Evolutionary conservation across 1,140 invertebrate genomes (phyloP).

Genomic region (Cydia strobilella): DNA sequence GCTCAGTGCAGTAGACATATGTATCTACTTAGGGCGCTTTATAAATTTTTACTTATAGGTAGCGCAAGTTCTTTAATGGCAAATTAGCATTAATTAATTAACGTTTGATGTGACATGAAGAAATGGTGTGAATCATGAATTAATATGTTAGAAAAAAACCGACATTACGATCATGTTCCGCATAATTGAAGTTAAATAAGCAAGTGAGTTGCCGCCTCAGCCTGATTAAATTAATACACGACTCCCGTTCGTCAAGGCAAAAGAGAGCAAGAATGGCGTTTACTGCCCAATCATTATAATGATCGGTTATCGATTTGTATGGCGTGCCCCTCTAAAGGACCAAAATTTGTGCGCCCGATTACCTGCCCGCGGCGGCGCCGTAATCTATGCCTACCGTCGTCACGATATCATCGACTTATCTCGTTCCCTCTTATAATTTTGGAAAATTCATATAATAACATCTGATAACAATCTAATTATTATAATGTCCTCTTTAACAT

Average conservation of each 20-base stretch:
- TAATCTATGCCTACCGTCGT: conserved; percentile 71
- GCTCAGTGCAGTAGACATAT: too few relatives aligned
- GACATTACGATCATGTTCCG: neutral
- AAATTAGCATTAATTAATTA: neutral
- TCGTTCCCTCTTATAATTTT: conserved; percentile 72
- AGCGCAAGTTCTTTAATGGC: neutral
- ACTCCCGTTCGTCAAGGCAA: conserved; percentile 71
- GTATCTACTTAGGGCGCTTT: too few relatives aligned
- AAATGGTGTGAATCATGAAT: neutral
- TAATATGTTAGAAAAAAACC: neutral
- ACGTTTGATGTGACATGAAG: neutral
- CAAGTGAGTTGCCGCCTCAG: conserved; percentile 5
- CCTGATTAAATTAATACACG: conserved; percentile 53
- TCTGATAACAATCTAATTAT: conserved; percentile 78
- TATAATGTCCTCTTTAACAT: conserved; percentile 78
- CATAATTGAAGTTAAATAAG: conserved; percentile 16
- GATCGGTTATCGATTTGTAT: conserved; percentile 76
- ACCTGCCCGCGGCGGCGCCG: conserved; percentile 60
- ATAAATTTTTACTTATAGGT: too few relatives aligned
- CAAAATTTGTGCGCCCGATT: conserved; percentile 67
- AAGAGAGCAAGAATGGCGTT: conserved; percentile 62
- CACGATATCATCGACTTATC: conserved; percentile 66
- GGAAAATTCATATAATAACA: conserved; percentile 77
- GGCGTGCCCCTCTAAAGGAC: conserved; percentile 70
- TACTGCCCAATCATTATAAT: conserved; percentile 76